Evolutionary conservation across 2,888 invertebrate genomes (phyloP).

Genomic region (Tetranychus truncatus): DNA sequence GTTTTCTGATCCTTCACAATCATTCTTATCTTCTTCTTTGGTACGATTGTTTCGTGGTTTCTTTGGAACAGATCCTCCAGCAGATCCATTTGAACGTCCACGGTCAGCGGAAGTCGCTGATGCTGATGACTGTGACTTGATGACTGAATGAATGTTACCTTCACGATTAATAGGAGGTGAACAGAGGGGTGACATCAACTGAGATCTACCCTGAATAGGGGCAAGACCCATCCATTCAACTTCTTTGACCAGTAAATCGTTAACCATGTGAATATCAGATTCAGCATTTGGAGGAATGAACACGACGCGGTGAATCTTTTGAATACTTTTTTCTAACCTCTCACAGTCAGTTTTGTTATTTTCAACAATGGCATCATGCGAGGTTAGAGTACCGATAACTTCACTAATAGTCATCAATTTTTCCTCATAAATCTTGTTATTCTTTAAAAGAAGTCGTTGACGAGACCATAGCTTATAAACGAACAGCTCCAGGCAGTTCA

Average conservation of each 20-base stretch:
- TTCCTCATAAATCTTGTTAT: not conserved
- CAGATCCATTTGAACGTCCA: not conserved
- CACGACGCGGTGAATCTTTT: not conserved
- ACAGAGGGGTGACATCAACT: not conserved
- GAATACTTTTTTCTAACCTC: not conserved
- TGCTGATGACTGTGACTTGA: not conserved
- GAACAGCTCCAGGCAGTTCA: slow-evolving; percentile 1
- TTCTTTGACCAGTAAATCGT: not conserved
- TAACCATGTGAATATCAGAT: not conserved
- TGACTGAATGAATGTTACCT: not conserved
- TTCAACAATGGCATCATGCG: not conserved
- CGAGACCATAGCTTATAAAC: not conserved
- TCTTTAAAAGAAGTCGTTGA: not conserved
- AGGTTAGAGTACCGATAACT: not conserved
- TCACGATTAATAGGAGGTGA: not conserved
- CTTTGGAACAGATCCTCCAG: not conserved
- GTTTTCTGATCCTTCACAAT: not conserved
- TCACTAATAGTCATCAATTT: slow-evolving; percentile 4
- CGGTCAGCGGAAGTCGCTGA: not conserved
- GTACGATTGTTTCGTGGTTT: not conserved
- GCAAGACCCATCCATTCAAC: not conserved
- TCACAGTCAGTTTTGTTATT: not conserved
- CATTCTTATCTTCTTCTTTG: not conserved
- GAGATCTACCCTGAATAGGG: not conserved
- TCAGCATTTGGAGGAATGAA: slow-evolving; percentile 2